Conservation (phyloP, 2,888 invertebrate genomes). For the Archips xylosteana region DNA sequence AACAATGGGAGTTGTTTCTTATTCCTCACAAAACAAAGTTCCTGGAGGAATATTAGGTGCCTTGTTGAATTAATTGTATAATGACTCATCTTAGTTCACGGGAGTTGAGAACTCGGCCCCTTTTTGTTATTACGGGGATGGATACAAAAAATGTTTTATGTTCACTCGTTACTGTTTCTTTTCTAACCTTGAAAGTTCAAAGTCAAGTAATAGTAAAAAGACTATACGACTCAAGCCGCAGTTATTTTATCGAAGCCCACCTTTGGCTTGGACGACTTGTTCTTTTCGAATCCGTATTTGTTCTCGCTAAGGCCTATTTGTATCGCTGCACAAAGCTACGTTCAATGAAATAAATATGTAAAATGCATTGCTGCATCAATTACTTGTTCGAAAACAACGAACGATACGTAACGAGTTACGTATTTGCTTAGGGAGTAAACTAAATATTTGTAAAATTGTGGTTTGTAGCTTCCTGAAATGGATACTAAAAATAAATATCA, state of each 20-base stretch:
- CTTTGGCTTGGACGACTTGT: neutral
- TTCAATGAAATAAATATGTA: too few relatives aligned
- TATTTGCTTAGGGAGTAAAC: too few relatives aligned
- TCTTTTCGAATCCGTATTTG: neutral
- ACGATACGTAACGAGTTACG: too few relatives aligned
- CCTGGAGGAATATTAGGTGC: slow-evolving; percentile 67
- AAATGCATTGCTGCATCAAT: too few relatives aligned
- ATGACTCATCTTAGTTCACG: slow-evolving; percentile 64
- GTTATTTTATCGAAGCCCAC: neutral
- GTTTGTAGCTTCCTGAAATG: too few relatives aligned
- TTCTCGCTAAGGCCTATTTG: neutral
- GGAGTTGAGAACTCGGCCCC: slow-evolving; percentile 30
- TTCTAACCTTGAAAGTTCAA: neutral
- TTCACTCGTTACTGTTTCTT: slow-evolving; percentile 10
- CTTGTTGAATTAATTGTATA: slow-evolving; percentile 77
- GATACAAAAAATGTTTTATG: slow-evolving; percentile 32
- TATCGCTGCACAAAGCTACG: neutral
- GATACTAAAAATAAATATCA: too few relatives aligned
- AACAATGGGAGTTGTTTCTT: slow-evolving; percentile 67
- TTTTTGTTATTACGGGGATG: slow-evolving; percentile 28
- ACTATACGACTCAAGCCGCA: neutral
- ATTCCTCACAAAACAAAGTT: slow-evolving; percentile 71
- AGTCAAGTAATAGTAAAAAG: neutral
- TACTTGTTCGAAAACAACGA: too few relatives aligned
- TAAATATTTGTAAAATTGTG: too few relatives aligned